Evolutionary conservation across 2,888 invertebrate species (phyloP), one percentile per base, ranked within the genome.

Genomic region (Apamea anceps): DNA sequence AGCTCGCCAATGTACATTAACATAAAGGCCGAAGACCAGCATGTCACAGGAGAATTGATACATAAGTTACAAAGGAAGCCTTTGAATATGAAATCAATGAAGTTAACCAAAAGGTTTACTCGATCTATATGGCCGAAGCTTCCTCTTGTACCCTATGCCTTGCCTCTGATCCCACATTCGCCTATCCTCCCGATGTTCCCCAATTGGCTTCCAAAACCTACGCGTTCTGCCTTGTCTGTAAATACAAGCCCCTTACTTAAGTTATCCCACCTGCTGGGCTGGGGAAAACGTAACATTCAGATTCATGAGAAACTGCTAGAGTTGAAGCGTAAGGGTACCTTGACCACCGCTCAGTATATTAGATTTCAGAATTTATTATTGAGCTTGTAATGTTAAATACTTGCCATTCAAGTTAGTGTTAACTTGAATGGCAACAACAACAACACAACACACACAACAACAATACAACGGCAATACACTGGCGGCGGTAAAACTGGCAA

Each of bases 1-100:
- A 91, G 90, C 28, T 89, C 94, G 1, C 95, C 96, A 25, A 89
- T 95, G 0, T 89, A 92, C 77, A 93, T 95, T 28, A 95, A 94
- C 75, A 90, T 94, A 10, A 91, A 92, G 42, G 84, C 93, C 2
- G 89, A 91, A 85, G 71, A 81, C 75, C 65, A 68, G 42, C 79
- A 68, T 0, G 6, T 60, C 2, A 15, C 48, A 6, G 65, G 45
- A 15, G 79, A 66, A 18, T 0, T 81, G 3, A 0, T 86, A 8
- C 68, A 77, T 2, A 77, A 70, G 32, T 13, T 83, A 13, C 65
- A 70, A 54, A 60, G 28, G 1, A 77, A 80, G 6, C 67, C 67
- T 18, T 25, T 71, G 13, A 68, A 60, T 7, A 7, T n/a, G 57
- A 72, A 72, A n/a, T 37, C n/a, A 25, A 32, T 32, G 21, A 86